Evolutionary conservation across 2,888 invertebrate species (phyloP), one percentile per base, ranked within the genome.

Genomic region (Iselma pallidipennis): DNA sequence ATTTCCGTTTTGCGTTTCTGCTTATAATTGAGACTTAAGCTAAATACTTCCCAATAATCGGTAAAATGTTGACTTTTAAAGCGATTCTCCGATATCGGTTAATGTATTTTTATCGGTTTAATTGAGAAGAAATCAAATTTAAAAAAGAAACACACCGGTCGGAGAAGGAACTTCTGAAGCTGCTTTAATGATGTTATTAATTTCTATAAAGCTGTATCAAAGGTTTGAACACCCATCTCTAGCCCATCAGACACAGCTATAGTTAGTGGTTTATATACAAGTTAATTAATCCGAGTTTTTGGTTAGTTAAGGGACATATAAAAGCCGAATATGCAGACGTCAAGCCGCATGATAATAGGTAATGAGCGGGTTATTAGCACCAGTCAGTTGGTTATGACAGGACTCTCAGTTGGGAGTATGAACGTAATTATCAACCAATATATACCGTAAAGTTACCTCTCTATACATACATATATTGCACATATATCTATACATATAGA

Each of bases 301-400:
- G 76, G 77, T 76, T 76, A 74, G 76, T 78, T 76, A 76, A 74
- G 69, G 74, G 72, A 69, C 72, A 73, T 74, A 76, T 75, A 77
- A 76, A 76, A 74, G 77, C 71, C 69, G 69, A 56, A 69, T 71
- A 71, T 70, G 69, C 72, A 74, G 71, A 75, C 72, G 75, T 76
- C 76, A 73, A 76, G 70, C 73, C 71, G 70, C 76, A 76, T 76
- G 76, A 77, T 77, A 76, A 78, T 76, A 75, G 74, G 76, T 79
- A 79, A 79, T 78, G 77, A 78, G 78, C 75, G 76, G 77, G 77
- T 76, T 77, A 78, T 78, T 79, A 79, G 74, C 71, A 73, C 66
- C 71, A 45, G 71, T 68, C 78, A 77, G 75, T 72, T 78, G 78
- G 69, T 57, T 66, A 66, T 76, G 78, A 77, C 78, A 75, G 74